Evolutionary conservation across 2,797 vertebrate species (phyloP).

Genomic region (Uromys caudimaculatus): DNA sequence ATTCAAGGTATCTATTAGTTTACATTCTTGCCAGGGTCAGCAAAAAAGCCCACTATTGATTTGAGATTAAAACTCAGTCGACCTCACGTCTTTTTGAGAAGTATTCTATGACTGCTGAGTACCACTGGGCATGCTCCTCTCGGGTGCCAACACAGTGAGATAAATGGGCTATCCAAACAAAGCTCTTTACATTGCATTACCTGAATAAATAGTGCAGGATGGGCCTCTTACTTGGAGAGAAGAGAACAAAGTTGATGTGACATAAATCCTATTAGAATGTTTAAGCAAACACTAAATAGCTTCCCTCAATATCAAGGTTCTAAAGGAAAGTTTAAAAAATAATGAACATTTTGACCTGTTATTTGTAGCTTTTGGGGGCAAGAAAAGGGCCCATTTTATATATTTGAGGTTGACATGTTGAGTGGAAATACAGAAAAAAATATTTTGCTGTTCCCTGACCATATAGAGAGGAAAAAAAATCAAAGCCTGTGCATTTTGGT

Average conservation of each 20-base stretch:
- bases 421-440: not conserved
- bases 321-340: conserved; percentile 43
- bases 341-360: not conserved
- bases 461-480: conserved; percentile 41
- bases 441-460: not conserved
- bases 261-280: conserved; percentile 65
- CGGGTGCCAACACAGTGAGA: conserved; percentile 37
- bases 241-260: not conserved
- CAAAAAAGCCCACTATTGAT: conserved; percentile 73
- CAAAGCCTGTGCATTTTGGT: not conserved
- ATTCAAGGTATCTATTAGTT: conserved; percentile 40
- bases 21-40: conserved; percentile 72
- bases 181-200: conserved; percentile 69
- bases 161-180: conserved; percentile 76
- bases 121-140: conserved; percentile 18
- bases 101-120: conserved; percentile 43
- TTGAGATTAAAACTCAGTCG: conserved; percentile 80
- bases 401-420: conserved; percentile 4
- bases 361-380: conserved; percentile 8
- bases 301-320: conserved; percentile 7
- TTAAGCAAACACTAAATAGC: conserved; percentile 55
- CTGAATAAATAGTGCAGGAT: conserved; percentile 69
- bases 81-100: conserved; percentile 64
- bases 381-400: not conserved
- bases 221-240: conserved; percentile 58